phyloP scores from a whole-genome alignment of 2,797 vertebrate species.

The Oreochromis grahami region DNA sequence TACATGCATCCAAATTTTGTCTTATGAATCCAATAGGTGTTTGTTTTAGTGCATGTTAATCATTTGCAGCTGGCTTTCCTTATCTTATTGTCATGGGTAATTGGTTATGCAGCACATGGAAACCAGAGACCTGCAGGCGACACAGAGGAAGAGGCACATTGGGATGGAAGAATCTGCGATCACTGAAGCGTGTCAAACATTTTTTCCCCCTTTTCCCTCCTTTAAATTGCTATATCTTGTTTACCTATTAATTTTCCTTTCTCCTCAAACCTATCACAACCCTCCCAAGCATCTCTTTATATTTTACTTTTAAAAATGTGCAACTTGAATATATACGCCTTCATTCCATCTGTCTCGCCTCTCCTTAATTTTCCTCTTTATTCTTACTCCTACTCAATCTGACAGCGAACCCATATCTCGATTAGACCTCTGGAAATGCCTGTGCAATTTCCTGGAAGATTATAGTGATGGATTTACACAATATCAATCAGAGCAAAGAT shows the following conservation, averaged over 20 bases:
- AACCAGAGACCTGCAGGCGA: slow-evolving; percentile 44
- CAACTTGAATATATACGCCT: neutral
- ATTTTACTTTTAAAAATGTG: neutral
- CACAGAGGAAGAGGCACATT: neutral
- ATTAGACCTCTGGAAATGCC: slow-evolving; percentile 47
- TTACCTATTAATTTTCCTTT: slow-evolving; percentile 17
- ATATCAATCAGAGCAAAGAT: slow-evolving; percentile 47
- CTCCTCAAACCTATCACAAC: neutral
- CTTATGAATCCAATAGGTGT: neutral
- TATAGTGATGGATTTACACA: slow-evolving; percentile 56
- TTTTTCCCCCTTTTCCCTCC: neutral
- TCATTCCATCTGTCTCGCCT: slow-evolving; percentile 5
- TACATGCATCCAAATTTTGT: neutral
- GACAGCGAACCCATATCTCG: slow-evolving; percentile 17
- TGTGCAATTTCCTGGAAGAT: slow-evolving; percentile 61
- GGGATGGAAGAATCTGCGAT: slow-evolving; percentile 20
- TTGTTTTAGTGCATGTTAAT: slow-evolving; percentile 33
- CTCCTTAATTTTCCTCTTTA: slow-evolving; percentile 22
- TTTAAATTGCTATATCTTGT: slow-evolving; percentile 15
- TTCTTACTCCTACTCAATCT: slow-evolving; percentile 17
- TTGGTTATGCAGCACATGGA: slow-evolving; percentile 46
- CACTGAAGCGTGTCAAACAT: slow-evolving; percentile 24
- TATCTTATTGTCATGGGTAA: slow-evolving; percentile 50
- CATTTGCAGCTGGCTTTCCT: slow-evolving; percentile 18
- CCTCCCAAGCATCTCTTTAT: neutral